Evolutionary conservation across 2,797 vertebrate genomes (phyloP), one percentile per base, ranked within the genome.

Genomic region (Rhinella marina): DNA sequence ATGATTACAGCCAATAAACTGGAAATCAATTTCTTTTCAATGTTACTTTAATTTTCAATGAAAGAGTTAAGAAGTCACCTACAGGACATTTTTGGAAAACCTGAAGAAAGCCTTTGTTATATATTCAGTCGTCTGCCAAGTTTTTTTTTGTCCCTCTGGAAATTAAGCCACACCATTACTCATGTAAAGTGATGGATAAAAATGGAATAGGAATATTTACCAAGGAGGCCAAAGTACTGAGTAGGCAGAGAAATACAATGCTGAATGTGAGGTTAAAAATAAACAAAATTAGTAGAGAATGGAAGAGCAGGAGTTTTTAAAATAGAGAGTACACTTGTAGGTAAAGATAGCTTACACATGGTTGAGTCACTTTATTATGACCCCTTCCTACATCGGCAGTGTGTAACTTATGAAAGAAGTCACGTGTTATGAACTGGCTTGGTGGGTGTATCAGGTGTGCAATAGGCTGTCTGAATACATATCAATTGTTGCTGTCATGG

Each of bases 61-160:
- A 72, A 66, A 72, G 17, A 75, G 87, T 88, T 85, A 80, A 77
- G 27, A 19, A 59, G 23, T 80, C 52, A 78, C 27, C 68, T 66
- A 13, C 57, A 29, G 32, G 76, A 61, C 59, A 85, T 85, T 75
- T 76, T 59, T 70, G 62, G n/a, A 86, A 75, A 76, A 81, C 80
- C 52, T 76, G 59, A 89, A 89, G 84, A 86, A 86, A 77, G 70
- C 52, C 70, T 77, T 89, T 89, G 48, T 89, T 89, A 72, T 66
- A 21, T 86, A 54, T 82, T 50, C 59, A 29, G 62, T 68, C 27
- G 73, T 59, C 61, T 86, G 84, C 70, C 77, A 89, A 78, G 25
- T 57, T 56, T 27, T 19, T 25, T 77, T 83, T 87, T 68, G 61
- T 59, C 25, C 50, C 41, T 50, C 48, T 77, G 52, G 80, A 86